A percentile compares a stretch with the other conserved stretches of the same genome.
Conservation (phyloP, 2,797 vertebrate species). For the Lagocephalus sceleratus region DNA sequence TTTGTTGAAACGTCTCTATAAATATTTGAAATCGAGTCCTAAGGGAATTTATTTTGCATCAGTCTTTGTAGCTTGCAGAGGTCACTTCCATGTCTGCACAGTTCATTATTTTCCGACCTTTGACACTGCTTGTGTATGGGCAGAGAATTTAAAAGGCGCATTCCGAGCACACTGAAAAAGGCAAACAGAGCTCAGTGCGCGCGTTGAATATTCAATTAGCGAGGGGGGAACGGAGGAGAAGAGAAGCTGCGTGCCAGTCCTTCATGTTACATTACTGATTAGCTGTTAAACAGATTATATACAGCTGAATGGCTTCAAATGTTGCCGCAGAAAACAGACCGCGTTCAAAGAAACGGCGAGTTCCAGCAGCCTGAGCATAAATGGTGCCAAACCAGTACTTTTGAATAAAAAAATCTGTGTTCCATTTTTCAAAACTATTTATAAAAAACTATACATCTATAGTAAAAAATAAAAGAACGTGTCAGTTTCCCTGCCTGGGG, state of each 20-base stretch:
- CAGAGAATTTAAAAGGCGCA: slow-evolving; percentile 77
- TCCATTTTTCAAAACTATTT: not conserved
- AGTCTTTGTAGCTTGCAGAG: slow-evolving; percentile 30
- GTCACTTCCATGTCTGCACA: slow-evolving; percentile 86
- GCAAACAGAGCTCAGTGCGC: slow-evolving; percentile 58
- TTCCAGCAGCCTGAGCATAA: slow-evolving; percentile 64
- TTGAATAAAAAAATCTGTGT: slow-evolving; percentile 27
- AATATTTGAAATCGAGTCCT: slow-evolving; percentile 13
- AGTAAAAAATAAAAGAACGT: not conserved
- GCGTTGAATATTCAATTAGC: slow-evolving; percentile 75
- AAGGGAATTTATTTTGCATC: slow-evolving; percentile 11
- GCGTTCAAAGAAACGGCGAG: slow-evolving; percentile 80
- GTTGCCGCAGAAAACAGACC: slow-evolving; percentile 62
- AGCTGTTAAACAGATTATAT: slow-evolving; percentile 70
- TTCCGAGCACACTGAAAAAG: slow-evolving; percentile 65
- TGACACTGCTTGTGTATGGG: slow-evolving; percentile 88
- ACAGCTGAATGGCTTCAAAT: slow-evolving; percentile 62
- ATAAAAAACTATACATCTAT: not conserved
- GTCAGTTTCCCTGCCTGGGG: not conserved
- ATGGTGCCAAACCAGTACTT: slow-evolving; percentile 30
- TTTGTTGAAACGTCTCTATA: slow-evolving; percentile 17
- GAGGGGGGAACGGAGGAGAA: slow-evolving; percentile 31
- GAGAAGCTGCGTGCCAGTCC: slow-evolving; percentile 63
- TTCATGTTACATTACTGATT: slow-evolving; percentile 70
- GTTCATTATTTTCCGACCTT: slow-evolving; percentile 94